Evolutionary conservation across 2,113 vertebrate genomes (phyloP), one percentile per base, ranked within the genome.

Genomic region (Poeciliopsis retropinna): DNA sequence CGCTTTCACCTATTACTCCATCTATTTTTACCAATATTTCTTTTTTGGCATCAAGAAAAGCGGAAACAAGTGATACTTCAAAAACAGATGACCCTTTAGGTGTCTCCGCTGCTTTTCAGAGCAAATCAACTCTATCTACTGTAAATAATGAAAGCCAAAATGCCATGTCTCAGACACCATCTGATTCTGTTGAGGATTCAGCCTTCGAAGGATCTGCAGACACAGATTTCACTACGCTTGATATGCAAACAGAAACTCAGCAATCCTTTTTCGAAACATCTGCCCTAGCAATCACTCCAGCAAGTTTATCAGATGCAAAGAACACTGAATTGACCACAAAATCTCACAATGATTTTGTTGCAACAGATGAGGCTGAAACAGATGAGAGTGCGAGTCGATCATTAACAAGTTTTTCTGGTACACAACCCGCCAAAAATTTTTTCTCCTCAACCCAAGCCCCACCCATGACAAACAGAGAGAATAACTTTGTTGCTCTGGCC

Each of bases 361-460:
- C 69, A 54, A 92, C 91, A 51, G 91, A 92, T 73, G 90, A 93
- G 60, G 78, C 83, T 60, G 91, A 94, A 81, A 83, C 39, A 44
- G 73, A 80, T 70, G 82, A 90, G n/a, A 54, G 14, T 25, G 4
- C 65, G 17, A 81, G 10, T 9, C 79, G 66, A 47, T 74, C 60
- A 44, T 66, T 73, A 8, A 63, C 47, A 3, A 64, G 37, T 57
- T 73, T 64, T 11, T 70, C 67, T 10, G 80, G 65, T 71, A 64
- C 70, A 68, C 79, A 76, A 10, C 5, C 17, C 25, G 3, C 4
- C 15, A 47, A 47, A 47, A 29, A 69, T 63, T 67, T 73, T 2
- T 60, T 85, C 10, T 68, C 79, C 64, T 54, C 88, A 75, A 85
- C 85, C 19, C 71, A 81, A 32, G 47, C 76, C 37, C 64, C 86